Evolutionary conservation across 2,888 invertebrate species (phyloP).

Genomic region (Leptinotarsa tumamoca): DNA sequence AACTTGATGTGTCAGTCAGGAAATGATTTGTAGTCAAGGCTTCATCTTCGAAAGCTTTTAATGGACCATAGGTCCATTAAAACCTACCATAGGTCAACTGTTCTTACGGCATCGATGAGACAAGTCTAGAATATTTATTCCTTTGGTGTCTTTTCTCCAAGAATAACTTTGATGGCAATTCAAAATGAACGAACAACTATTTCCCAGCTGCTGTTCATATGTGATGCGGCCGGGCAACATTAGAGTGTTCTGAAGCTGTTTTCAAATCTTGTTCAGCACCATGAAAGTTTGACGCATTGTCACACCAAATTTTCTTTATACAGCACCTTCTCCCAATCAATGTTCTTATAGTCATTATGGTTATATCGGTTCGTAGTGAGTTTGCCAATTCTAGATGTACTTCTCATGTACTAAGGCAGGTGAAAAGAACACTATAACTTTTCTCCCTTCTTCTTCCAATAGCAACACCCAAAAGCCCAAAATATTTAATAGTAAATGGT

Average conservation of each 20-base stretch:
- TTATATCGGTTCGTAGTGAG: neutral
- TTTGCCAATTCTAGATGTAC: neutral
- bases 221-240: neutral
- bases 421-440: neutral
- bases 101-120: neutral
- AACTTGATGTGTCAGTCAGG: neutral
- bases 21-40: neutral
- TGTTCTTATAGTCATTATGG: neutral
- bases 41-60: neutral
- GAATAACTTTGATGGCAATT: neutral
- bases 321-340: neutral
- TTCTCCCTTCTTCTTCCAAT: neutral
- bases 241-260: neutral
- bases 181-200: neutral
- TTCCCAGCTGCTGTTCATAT: neutral
- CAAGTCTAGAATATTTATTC: neutral
- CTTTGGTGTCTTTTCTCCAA: neutral
- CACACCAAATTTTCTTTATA: slow-evolving; percentile 1
- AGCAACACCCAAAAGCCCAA: neutral
- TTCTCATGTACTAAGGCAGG: neutral
- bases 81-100: neutral
- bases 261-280: neutral
- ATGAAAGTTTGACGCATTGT: neutral
- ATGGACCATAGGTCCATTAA: neutral
- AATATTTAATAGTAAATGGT: neutral